Evolutionary conservation across 1,140 invertebrate genomes (phyloP), one percentile per base, ranked within the genome.

Genomic region (Scaptomyza pallida): DNA sequence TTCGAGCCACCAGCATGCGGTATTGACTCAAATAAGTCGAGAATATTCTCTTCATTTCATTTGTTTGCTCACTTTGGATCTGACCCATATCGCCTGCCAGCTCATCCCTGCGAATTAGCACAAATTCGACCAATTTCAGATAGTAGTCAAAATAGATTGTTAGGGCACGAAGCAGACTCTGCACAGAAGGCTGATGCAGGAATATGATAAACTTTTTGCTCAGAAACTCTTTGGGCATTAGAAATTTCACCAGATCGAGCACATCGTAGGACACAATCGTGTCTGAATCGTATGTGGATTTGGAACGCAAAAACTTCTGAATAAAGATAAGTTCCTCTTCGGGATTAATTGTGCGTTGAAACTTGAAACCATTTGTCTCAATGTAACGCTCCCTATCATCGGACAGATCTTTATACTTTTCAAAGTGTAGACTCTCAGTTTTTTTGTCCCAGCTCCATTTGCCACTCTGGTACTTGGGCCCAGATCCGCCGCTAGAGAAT

Each of bases 131-230:
- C 48, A 89, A 40, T 16, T 79, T 74, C 12, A 89, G 33, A 40
- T 79, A 89, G 55, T 89, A 72, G 48, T 89, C 88, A 5, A 89
- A 89, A 59, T 89, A 89, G n/a, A 89, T 89, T 40, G 79, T 59
- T 10, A 89, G 55, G 0, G 85, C 64, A 35, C 82, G 78, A 0
- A 89, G 30, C 5, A 89, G 56, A 1, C 65, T 35, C n/a, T 89
- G 71, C 0, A 89, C 75, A 0, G 75, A 47, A 44, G 76, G 65
- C 0, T 48, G 67, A 40, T 86, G 75, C 44, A 89, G 54, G 15
- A 89, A 86, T 13, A 64, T 51, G 4, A 89, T 44, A 47, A 89
- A 86, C 26, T 64, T 48, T 4, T 56, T 47, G 2, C 56, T 65
- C 2, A 82, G 52, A 10, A 80, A 71, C 10, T 86, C 70, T 2